These are phyloP conservation scores for Gasterosteus nipponicus DNA, from an alignment of 2,113 vertebrate species.

Conservation along the genomic window DNA sequence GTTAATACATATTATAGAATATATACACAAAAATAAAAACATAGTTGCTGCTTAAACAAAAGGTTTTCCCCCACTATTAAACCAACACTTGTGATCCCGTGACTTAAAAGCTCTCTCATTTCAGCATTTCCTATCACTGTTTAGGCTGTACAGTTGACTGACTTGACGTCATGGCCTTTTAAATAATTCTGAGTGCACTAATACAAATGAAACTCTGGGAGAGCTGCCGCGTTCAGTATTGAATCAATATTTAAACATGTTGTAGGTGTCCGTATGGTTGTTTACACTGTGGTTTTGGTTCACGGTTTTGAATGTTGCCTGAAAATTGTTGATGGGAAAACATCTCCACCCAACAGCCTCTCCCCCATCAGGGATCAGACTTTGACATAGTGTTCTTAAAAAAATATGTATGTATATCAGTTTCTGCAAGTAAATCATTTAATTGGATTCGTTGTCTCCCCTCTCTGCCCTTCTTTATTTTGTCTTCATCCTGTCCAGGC, in stretches of 20 bases:
- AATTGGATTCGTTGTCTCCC: constrained; percentile 15
- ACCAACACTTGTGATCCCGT: too few species aligned
- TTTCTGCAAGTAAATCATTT: neutral
- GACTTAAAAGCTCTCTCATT: neutral
- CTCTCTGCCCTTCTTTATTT: too few species aligned
- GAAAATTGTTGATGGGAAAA: neutral
- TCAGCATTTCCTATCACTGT: neutral
- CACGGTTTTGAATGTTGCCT: constrained; percentile 1
- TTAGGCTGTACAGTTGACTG: neutral
- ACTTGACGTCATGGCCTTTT: neutral
- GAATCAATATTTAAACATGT: constrained; percentile 9
- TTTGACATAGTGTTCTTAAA: neutral
- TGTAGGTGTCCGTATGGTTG: neutral
- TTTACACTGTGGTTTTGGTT: neutral
- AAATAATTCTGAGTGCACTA: neutral
- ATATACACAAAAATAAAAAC: too few species aligned
- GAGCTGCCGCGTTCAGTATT: neutral
- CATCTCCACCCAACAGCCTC: neutral
- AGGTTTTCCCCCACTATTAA: neutral
- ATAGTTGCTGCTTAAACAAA: too few species aligned
- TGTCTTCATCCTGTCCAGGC: constrained; percentile 75
- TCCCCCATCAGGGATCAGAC: neutral
- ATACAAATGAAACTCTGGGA: neutral
- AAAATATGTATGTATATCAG: neutral
- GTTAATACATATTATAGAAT: neutral